Conservation (phyloP, 2,888 invertebrate genomes). For the Drosophila vallismaia region DNA sequence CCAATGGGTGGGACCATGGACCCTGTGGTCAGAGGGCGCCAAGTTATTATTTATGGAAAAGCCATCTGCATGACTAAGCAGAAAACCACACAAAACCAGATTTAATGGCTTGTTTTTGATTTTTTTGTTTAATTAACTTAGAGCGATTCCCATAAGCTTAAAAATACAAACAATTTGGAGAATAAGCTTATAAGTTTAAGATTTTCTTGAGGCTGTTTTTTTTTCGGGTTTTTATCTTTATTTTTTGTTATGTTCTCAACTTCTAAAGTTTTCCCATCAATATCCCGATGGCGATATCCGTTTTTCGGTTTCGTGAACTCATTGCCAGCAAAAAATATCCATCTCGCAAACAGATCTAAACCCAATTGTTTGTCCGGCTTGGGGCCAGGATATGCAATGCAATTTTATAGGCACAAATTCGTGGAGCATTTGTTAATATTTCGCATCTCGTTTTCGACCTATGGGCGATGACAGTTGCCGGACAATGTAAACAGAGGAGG, state of each 20-base stretch:
- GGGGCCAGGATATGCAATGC: slow-evolving; percentile 19
- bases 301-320: slow-evolving; percentile 1
- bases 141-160: neutral
- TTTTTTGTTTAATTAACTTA: slow-evolving; percentile 3
- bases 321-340: neutral
- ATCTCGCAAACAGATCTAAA: slow-evolving; percentile 15
- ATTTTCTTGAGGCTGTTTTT: too few relatives aligned
- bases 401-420: slow-evolving; percentile 16
- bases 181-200: too few relatives aligned
- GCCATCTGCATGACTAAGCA: slow-evolving; percentile 44
- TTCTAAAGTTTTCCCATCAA: neutral
- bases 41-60: slow-evolving; percentile 65
- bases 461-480: slow-evolving; percentile 46
- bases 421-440: slow-evolving; percentile 63
- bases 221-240: too few relatives aligned
- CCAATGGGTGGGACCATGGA: neutral
- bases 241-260: too few relatives aligned
- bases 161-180: neutral
- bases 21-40: slow-evolving; percentile 15
- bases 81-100: slow-evolving; percentile 11
- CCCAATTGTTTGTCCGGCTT: slow-evolving; percentile 5
- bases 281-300: neutral
- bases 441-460: slow-evolving; percentile 60
- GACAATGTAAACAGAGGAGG: slow-evolving; percentile 63
- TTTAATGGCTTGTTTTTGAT: slow-evolving; percentile 17